A percentile compares a stretch with the other conserved stretches of the same genome.
phyloP scores from a whole-genome alignment of 2,888 invertebrate species.

The Ophion obscuratus region DNA sequence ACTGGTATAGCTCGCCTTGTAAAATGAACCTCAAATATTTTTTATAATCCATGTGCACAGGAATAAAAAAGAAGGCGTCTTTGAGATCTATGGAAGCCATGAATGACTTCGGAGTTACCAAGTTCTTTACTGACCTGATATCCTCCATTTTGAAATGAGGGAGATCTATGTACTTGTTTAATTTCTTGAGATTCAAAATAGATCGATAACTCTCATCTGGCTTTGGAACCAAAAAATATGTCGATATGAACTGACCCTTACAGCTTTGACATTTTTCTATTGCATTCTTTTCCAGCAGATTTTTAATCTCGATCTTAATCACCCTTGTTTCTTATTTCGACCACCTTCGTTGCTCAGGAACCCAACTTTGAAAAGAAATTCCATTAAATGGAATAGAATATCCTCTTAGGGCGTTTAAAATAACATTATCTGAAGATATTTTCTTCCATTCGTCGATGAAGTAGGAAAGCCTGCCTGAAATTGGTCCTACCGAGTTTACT shows the following conservation, averaged over 20 bases:
- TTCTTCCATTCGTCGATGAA: constrained; percentile 35
- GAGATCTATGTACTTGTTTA: constrained; percentile 28
- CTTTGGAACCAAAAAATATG: too few relatives aligned
- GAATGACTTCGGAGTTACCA: constrained; percentile 17
- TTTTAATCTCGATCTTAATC: constrained; percentile 35
- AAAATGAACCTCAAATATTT: constrained; percentile 5
- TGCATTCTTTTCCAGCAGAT: constrained; percentile 18
- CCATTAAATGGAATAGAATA: constrained; percentile 48
- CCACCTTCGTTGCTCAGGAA: constrained; percentile 42
- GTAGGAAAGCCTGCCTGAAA: constrained; percentile 34
- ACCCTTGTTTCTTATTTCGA: constrained; percentile 6
- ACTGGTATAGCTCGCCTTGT: neutral
- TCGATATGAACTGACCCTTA: too few relatives aligned
- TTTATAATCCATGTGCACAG: neutral
- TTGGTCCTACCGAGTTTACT: constrained; percentile 32
- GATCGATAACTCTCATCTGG: constrained; percentile 12
- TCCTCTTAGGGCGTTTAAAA: constrained; percentile 5
- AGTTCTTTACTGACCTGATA: constrained; percentile 17
- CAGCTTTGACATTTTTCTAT: too few relatives aligned
- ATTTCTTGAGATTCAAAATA: constrained; percentile 22
- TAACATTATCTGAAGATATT: constrained; percentile 26
- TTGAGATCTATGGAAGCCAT: constrained; percentile 26
- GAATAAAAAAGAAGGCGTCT: constrained; percentile 27
- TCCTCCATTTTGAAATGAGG: constrained; percentile 34
- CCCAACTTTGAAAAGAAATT: constrained; percentile 4